phyloP scores from a whole-genome alignment of 2,797 vertebrate species.

The Pangasius djambal region DNA sequence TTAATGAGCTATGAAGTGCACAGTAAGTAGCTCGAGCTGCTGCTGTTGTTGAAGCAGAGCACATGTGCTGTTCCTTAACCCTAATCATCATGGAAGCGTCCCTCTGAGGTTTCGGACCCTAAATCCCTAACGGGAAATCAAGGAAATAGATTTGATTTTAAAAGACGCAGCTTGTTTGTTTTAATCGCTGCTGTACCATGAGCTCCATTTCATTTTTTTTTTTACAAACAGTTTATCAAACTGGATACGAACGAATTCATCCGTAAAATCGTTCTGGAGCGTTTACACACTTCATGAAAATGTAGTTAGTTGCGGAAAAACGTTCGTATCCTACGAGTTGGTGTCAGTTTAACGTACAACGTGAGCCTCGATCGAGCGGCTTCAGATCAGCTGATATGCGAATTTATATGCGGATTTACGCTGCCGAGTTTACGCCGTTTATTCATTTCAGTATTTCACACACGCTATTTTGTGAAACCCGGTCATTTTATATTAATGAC shows the following conservation, averaged over 20 bases:
- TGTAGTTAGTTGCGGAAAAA: too few species aligned
- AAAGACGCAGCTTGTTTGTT: not conserved
- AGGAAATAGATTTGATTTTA: not conserved
- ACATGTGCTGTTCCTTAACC: not conserved
- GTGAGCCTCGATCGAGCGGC: too few species aligned
- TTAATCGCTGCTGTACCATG: not conserved
- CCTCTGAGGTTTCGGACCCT: not conserved
- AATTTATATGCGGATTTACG: not conserved
- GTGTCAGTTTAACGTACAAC: too few species aligned
- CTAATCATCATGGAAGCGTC: not conserved
- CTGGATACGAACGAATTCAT: not conserved
- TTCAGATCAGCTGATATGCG: not conserved
- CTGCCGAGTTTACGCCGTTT: not conserved
- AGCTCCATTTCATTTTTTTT: not conserved
- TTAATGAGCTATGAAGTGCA: not conserved
- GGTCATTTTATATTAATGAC: not conserved
- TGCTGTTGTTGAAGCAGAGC: not conserved
- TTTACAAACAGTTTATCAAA: not conserved
- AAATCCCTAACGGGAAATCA: not conserved
- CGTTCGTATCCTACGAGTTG: too few species aligned
- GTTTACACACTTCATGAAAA: not conserved
- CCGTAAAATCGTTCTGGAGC: not conserved
- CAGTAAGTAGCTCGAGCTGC: not conserved
- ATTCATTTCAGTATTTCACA: not conserved
- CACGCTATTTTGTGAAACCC: not conserved